Conservation (phyloP, 2,113 vertebrate species). For the Papio anubis region DNA sequence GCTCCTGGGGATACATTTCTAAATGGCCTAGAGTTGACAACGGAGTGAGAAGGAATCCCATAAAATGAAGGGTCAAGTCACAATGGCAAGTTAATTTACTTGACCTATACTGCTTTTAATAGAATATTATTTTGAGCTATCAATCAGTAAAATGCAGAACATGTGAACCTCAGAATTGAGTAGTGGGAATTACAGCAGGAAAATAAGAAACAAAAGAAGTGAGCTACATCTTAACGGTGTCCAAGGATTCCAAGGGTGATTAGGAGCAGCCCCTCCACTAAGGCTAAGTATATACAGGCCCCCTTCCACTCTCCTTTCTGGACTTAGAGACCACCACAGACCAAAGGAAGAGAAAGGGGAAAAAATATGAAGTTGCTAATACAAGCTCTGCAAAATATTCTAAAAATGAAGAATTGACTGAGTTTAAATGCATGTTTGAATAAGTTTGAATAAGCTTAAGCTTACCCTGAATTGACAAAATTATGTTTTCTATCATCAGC, state of each 20-base stretch:
- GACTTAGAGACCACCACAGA: background rate
- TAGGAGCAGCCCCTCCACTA: background rate
- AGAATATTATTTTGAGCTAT: background rate
- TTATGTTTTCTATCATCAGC: background rate
- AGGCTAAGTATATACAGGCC: background rate
- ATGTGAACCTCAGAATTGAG: background rate
- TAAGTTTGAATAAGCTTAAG: background rate
- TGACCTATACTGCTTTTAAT: background rate
- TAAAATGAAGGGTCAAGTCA: background rate
- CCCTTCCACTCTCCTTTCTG: background rate
- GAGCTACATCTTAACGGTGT: background rate
- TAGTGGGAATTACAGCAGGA: background rate
- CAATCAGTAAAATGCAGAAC: background rate
- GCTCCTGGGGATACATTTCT: background rate
- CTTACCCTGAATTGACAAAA: background rate
- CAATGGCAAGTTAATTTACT: background rate
- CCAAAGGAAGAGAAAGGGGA: background rate
- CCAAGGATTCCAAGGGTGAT: background rate
- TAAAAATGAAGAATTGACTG: background rate
- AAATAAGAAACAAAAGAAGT: background rate
- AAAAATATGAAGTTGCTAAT: background rate
- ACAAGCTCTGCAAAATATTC: background rate
- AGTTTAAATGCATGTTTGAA: background rate
- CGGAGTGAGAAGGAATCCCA: background rate
- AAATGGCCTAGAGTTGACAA: background rate